Evolutionary conservation across 2,797 vertebrate genomes (phyloP).

Genomic region (Cyprinodon diabolis): DNA sequence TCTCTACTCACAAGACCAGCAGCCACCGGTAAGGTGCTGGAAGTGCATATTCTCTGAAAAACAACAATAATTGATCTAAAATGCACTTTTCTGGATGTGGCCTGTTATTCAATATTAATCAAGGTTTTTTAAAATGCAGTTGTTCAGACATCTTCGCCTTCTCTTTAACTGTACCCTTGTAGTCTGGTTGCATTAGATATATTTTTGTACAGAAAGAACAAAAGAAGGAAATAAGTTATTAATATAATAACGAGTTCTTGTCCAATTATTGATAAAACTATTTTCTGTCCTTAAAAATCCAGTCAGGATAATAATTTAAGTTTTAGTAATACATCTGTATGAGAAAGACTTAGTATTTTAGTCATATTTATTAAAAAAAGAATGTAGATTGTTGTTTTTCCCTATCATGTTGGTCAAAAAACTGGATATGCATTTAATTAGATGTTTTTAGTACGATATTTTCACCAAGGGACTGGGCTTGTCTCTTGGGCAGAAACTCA

Average conservation of each 20-base stretch:
- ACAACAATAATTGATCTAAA: conserved; percentile 1
- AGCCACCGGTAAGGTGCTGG: conserved; percentile 82
- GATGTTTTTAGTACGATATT: neutral
- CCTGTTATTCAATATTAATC: neutral
- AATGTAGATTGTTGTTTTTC: neutral
- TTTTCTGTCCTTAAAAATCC: neutral
- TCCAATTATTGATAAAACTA: neutral
- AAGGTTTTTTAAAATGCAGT: neutral
- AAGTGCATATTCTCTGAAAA: conserved; percentile 5
- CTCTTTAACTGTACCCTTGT: neutral
- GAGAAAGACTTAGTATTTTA: neutral
- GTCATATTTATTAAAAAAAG: neutral
- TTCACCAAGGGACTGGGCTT: neutral
- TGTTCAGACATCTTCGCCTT: neutral
- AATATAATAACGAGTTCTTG: neutral
- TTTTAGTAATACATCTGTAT: neutral
- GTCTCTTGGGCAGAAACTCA: neutral
- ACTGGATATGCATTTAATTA: neutral
- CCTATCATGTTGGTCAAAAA: neutral
- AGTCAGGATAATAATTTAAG: neutral
- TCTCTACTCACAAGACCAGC: conserved; percentile 76
- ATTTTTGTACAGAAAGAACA: neutral
- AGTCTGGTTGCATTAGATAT: neutral
- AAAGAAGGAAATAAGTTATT: neutral
- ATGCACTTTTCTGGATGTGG: conserved; percentile 13